phyloP scores from a whole-genome alignment of 2,113 vertebrate species.

The Phylloscopus trochiloides region DNA sequence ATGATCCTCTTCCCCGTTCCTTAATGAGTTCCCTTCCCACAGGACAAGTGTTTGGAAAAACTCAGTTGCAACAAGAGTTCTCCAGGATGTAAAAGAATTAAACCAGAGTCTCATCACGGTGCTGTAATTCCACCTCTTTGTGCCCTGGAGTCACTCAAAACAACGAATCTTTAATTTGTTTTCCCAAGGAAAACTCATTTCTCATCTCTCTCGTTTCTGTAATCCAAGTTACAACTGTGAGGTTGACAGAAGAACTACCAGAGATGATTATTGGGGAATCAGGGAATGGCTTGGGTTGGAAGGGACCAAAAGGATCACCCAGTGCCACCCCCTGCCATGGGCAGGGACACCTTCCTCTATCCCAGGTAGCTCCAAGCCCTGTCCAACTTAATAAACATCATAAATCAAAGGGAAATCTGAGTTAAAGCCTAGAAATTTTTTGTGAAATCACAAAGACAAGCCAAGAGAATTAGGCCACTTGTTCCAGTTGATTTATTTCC shows the following conservation, averaged over 20 bases:
- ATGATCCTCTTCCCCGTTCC: rapidly evolving
- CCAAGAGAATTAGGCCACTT: not conserved
- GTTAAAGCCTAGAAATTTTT: not conserved
- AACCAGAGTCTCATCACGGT: not conserved
- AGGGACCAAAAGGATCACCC: not conserved
- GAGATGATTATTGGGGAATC: not conserved
- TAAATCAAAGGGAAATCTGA: not conserved
- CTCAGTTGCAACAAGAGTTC: not conserved
- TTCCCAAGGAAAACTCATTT: not conserved
- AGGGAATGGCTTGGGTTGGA: not conserved
- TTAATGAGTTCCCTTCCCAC: not conserved
- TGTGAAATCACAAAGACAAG: not conserved
- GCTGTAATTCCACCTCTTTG: not conserved
- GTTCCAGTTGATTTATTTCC: not conserved
- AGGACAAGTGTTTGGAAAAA: not conserved
- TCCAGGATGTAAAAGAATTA: not conserved
- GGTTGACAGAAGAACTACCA: not conserved
- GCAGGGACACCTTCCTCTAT: not conserved
- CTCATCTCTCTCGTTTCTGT: not conserved
- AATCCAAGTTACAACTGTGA: not conserved
- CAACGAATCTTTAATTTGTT: not conserved
- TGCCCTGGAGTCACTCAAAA: not conserved
- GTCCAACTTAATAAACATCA: not conserved
- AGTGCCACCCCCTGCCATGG: not conserved
- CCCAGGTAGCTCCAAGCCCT: not conserved